phyloP scores from a whole-genome alignment of 2,113 vertebrate genomes.

The Mionectes macconnelli region DNA sequence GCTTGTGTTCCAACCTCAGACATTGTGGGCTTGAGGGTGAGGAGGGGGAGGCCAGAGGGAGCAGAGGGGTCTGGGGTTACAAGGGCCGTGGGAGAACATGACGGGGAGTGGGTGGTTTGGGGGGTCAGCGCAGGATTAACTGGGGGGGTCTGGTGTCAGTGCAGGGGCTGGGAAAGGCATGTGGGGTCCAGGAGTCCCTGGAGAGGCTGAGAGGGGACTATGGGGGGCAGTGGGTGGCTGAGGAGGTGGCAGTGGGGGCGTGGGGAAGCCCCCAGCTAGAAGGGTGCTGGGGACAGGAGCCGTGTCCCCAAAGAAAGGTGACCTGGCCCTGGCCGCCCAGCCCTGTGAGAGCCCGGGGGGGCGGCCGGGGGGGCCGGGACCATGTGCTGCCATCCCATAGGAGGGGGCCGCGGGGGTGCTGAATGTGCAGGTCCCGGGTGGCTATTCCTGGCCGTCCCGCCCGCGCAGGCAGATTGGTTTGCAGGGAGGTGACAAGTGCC shows the following conservation, averaged over 20 bases:
- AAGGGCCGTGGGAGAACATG: not conserved
- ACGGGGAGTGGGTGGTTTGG: fast-evolving
- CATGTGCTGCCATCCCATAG: not conserved
- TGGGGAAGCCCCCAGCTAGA: not conserved
- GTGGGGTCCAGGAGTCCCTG: too few species aligned
- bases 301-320: conserved; percentile 18
- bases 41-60: not conserved
- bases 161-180: not conserved
- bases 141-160: not conserved
- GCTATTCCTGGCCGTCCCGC: conserved; percentile 65
- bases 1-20: not conserved
- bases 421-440: conserved; percentile 51
- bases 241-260: not conserved
- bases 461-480: conserved; percentile 60
- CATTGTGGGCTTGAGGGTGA: not conserved
- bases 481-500: conserved; percentile 59
- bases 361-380: not conserved
- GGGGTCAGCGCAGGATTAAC: not conserved
- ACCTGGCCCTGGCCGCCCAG: not conserved
- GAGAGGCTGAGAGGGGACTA: too few species aligned
- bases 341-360: not conserved
- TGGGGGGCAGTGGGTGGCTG: not conserved
- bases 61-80: not conserved
- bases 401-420: conserved; percentile 36
- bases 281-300: not conserved